Percentiles rank a stretch among this genome's conserved stretches.
Conservation (phyloP, 2,797 vertebrate species). For the Oceanodroma leucorhoa region DNA sequence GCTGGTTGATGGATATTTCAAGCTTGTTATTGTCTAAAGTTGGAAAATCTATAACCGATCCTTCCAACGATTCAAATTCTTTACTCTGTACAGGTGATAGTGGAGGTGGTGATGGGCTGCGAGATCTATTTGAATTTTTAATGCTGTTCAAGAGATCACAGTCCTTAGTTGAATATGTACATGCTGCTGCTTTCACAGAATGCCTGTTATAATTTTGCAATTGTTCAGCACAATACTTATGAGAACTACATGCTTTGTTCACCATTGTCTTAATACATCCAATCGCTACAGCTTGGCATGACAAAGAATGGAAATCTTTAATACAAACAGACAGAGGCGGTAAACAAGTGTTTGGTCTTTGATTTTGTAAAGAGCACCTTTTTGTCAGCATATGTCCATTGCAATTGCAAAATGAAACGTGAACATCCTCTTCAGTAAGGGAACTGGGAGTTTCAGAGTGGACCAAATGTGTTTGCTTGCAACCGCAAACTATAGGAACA, state of each 20-base stretch:
- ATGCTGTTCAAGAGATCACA: conserved; percentile 64
- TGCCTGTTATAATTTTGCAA: conserved; percentile 62
- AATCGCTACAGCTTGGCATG: conserved; percentile 81
- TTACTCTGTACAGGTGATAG: conserved; percentile 86
- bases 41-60: conserved; percentile 64
- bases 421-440: conserved; percentile 72
- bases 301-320: conserved; percentile 82
- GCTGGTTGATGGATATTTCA: conserved; percentile 74
- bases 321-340: conserved; percentile 76
- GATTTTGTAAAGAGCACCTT: conserved; percentile 79
- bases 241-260: conserved; percentile 76
- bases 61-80: conserved; percentile 76
- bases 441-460: conserved; percentile 77
- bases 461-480: conserved; percentile 66
- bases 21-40: conserved; percentile 67
- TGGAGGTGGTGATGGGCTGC: conserved; percentile 87
- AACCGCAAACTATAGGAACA: conserved; percentile 70
- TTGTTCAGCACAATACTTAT: conserved; percentile 69
- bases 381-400: conserved; percentile 76
- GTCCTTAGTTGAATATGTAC: conserved; percentile 52
- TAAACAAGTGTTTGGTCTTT: conserved; percentile 76
- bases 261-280: conserved; percentile 78
- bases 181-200: conserved; percentile 64
- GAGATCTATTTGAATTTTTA: conserved; percentile 74
- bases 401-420: conserved; percentile 71